Evolutionary conservation across 2,113 vertebrate genomes (phyloP).

Genomic region (Toxotes jaculatrix): DNA sequence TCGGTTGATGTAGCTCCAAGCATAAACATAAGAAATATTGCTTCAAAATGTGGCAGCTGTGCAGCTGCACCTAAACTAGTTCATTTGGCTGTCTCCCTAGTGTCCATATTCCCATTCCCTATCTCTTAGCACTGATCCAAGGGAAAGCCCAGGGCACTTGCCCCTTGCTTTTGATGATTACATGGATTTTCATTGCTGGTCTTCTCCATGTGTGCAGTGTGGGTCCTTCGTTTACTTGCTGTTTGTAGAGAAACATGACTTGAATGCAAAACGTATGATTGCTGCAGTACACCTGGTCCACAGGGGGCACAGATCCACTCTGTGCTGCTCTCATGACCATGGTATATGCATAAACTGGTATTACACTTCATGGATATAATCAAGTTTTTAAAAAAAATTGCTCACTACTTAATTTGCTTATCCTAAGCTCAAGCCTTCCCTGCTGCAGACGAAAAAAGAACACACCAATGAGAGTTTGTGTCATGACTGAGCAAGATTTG

Average conservation of each 20-base stretch:
- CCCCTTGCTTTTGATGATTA: conserved; percentile 66
- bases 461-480: no score
- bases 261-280: conserved; percentile 62
- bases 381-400: neutral
- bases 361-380: conserved; percentile 32
- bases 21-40: conserved; percentile 11
- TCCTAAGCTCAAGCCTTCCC: neutral
- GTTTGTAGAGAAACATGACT: conserved; percentile 67
- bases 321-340: conserved; percentile 11
- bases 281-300: conserved; percentile 39
- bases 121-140: conserved; percentile 66
- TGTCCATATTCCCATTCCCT: conserved; percentile 50
- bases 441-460: no score
- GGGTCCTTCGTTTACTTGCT: conserved; percentile 63
- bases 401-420: neutral
- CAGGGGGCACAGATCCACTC: conserved; percentile 31
- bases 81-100: conserved; percentile 46
- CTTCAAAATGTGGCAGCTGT: conserved; percentile 30
- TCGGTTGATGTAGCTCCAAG: neutral
- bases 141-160: conserved; percentile 60
- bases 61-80: conserved; percentile 17
- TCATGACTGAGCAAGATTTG: no score
- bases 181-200: conserved; percentile 65
- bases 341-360: neutral
- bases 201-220: conserved; percentile 56